Conservation (phyloP, 2,113 vertebrate genomes). For the Albula goreensis region DNA sequence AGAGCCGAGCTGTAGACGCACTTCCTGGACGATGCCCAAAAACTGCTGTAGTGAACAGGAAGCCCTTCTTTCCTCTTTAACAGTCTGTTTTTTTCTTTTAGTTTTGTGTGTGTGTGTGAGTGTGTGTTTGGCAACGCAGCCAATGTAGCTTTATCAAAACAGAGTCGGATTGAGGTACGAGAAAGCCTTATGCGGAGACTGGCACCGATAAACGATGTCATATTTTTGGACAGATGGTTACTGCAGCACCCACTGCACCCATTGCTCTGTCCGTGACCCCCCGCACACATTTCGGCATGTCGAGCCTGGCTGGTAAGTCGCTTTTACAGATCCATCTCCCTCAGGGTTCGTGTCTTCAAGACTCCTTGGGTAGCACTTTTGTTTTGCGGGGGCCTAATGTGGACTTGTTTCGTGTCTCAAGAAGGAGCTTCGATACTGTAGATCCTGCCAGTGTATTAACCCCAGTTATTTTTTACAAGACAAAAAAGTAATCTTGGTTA, state of each 20-base stretch:
- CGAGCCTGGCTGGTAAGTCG: conserved; percentile 8
- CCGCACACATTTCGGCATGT: conserved; percentile 18
- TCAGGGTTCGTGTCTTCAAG: neutral
- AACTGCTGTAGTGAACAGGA: conserved; percentile 34
- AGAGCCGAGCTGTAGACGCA: neutral
- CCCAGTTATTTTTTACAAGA: no score
- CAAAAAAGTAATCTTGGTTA: no score
- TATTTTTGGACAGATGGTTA: conserved; percentile 14
- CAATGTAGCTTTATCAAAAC: neutral
- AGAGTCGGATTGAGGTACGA: neutral
- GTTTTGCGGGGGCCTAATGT: neutral
- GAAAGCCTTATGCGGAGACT: conserved; percentile 19
- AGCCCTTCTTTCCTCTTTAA: conserved; percentile 32
- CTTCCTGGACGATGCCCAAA: conserved; percentile 35
- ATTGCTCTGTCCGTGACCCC: conserved; percentile 19
- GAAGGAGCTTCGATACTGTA: no score
- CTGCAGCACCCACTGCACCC: conserved; percentile 27
- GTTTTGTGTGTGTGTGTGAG: neutral
- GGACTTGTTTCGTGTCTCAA: neutral
- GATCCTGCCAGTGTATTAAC: no score
- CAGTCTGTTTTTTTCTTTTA: conserved; percentile 32
- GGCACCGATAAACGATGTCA: neutral
- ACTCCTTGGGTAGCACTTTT: neutral
- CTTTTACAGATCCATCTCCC: neutral
- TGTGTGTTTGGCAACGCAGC: neutral